Percentiles rank a stretch among this genome's conserved stretches.
Conservation (phyloP, 2,888 invertebrate genomes). For the Gymnoscelis rufifasciata region DNA sequence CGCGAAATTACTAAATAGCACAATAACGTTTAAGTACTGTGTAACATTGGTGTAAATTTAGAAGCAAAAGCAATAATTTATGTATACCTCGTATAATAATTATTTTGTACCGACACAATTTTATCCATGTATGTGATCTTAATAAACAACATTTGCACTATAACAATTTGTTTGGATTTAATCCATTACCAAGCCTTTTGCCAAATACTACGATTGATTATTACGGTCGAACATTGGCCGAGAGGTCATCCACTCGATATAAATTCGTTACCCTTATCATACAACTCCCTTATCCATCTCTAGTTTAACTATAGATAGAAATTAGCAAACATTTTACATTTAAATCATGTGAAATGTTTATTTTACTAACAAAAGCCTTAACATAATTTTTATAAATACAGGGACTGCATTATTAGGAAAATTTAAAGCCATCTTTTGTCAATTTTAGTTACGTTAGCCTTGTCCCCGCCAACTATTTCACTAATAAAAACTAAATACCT, state of each 20-base stretch:
- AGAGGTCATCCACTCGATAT: slow-evolving; percentile 34
- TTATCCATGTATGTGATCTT: slow-evolving; percentile 3
- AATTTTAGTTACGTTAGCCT: slow-evolving; percentile 32
- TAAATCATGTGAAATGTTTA: background rate
- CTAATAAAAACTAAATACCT: slow-evolving; percentile 52
- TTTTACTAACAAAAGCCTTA: slow-evolving; percentile 14
- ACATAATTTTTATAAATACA: slow-evolving; percentile 30
- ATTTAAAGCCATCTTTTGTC: slow-evolving; percentile 41
- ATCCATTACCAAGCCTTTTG: slow-evolving; percentile 15
- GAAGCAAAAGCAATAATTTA: background rate
- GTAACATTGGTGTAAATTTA: background rate
- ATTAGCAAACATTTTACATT: slow-evolving; percentile 20
- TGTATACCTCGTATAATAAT: background rate
- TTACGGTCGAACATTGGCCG: slow-evolving; percentile 20
- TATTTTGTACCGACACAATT: slow-evolving; percentile 18
- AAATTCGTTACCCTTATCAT: slow-evolving; percentile 34
- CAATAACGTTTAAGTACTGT: background rate
- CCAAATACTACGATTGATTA: slow-evolving; percentile 6
- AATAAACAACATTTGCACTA: slow-evolving; percentile 15
- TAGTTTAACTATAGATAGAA: slow-evolving; percentile 58
- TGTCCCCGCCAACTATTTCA: slow-evolving; percentile 34
- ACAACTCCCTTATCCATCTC: slow-evolving; percentile 36
- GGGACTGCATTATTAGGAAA: slow-evolving; percentile 32
- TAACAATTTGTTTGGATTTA: slow-evolving; percentile 19
- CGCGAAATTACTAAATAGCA: no score